These are phyloP conservation scores for Macaria notata DNA, from an alignment of 2,888 invertebrate genomes.

Conservation along the genomic window DNA sequence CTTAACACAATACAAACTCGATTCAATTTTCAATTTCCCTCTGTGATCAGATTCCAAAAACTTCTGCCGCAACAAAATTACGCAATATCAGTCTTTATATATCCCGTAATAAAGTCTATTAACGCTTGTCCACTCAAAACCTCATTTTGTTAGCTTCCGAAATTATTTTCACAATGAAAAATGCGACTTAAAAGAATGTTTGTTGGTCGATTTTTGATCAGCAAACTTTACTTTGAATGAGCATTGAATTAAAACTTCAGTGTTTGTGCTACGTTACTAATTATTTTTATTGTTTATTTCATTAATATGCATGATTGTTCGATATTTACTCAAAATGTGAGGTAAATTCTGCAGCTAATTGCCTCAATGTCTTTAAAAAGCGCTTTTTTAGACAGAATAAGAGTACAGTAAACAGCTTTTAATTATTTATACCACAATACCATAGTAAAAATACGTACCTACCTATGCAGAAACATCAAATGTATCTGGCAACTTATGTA, in stretches of 20 bases:
- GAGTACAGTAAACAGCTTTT: no score
- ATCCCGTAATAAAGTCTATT: conserved; percentile 52
- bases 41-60: conserved; percentile 68
- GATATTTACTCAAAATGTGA: conserved; percentile 57
- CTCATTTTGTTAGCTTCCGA: conserved; percentile 74
- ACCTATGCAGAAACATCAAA: no score
- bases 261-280: conserved; percentile 75
- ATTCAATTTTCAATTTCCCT: conserved; percentile 46
- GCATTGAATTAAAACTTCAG: conserved; percentile 79
- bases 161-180: conserved; percentile 68
- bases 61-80: conserved; percentile 56
- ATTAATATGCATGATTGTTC: conserved; percentile 69
- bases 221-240: conserved; percentile 58
- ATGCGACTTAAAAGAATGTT: conserved; percentile 62
- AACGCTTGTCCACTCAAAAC: conserved; percentile 48
- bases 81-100: conserved; percentile 55
- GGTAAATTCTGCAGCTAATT: conserved; percentile 12
- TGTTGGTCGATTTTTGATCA: conserved; percentile 64
- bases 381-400: no score
- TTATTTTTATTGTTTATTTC: conserved; percentile 77
- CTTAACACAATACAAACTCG: conserved; percentile 43
- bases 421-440: no score
- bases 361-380: no score
- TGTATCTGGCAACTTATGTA: no score
- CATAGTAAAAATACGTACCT: no score